Base-by-base conservation (phyloP, 2,113 vertebrate species). In the Pluvianellus socialis region DNA sequence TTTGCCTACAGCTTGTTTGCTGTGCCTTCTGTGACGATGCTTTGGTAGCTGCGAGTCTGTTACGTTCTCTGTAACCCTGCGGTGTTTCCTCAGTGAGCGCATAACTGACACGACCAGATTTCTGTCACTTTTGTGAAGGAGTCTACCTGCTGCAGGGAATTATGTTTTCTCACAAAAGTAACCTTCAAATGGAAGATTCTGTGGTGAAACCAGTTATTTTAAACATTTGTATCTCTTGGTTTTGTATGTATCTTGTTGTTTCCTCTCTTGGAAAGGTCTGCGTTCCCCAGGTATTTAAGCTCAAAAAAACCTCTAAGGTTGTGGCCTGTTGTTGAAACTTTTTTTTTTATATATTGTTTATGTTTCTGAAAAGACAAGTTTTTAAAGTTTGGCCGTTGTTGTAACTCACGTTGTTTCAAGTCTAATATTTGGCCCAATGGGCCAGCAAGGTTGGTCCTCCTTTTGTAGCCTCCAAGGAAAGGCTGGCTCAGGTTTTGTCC, bases 391-490 rank as follows among this genome's bases (percentile, higher is more conserved):
- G 89, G 62, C 81, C 30, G 3, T 59, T 86, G 58, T 44, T 71
- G 45, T 55, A 50, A 61, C 80, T 74, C 33, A 14, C 1, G 0
- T 67, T 79, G 63, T 88, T 91, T 91, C 75, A 61, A 73, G 56
- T 55, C 68, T 52, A 62, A 62, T 58, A 50, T 88, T 96, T 95
- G 94, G 85, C 91, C 85, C 86, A 86, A 42, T 84, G 95, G 92
- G 84, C 52, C 74, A 42, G 53, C 8, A 4, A 38, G 7, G 13
- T 79, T 22, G 2, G 53, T 56, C 56, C 42, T 45, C 16, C 14
- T 1, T 71, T 91, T 35, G 2, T 40, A 32, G 22, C 50, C n/a
- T 58, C 9, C 11, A 4, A 72, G 87, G 50, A 75, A 33, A 70
- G 32, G 18, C 58, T 49, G 49, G n/a, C 77, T 93, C 70, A 14